These are phyloP conservation scores for Apeira syringaria DNA, from an alignment of 2,888 invertebrate genomes.

Conservation along the genomic window DNA sequence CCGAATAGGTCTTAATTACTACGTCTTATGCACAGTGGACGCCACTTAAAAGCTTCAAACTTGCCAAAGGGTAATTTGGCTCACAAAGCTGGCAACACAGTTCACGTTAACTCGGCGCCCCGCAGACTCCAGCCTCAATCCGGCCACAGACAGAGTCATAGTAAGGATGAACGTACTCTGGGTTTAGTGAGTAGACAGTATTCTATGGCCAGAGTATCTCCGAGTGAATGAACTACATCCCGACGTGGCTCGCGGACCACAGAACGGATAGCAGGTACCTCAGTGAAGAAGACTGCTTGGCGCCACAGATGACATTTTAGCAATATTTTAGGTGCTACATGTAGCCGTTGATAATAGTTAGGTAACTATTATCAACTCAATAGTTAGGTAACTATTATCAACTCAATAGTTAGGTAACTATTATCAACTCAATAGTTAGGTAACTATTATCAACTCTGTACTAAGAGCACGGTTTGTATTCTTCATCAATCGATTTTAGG, in stretches of 20 bases:
- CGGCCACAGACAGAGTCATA: slow-evolving; percentile 7
- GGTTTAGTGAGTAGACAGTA: background rate
- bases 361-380: too few species aligned
- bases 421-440: too few species aligned
- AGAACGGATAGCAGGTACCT: background rate
- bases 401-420: too few species aligned
- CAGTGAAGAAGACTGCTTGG: slow-evolving; percentile 11
- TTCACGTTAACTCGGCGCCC: slow-evolving; percentile 10
- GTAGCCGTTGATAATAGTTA: too few species aligned
- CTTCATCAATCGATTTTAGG: too few species aligned
- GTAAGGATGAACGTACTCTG: slow-evolving; percentile 22
- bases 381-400: too few species aligned
- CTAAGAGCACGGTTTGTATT: background rate
- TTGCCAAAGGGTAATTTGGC: slow-evolving; percentile 17
- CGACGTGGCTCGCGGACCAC: slow-evolving; percentile 7
- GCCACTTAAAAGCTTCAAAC: slow-evolving; percentile 14
- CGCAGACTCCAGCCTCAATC: slow-evolving; percentile 10
- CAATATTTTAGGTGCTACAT: slow-evolving; percentile 3
- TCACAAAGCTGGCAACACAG: slow-evolving; percentile 14
- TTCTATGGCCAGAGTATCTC: slow-evolving; percentile 16
- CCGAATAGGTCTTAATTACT: background rate
- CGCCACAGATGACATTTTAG: slow-evolving; percentile 1
- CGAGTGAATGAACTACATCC: slow-evolving; percentile 33
- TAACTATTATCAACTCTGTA: background rate
- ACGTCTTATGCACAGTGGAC: background rate